Evolutionary conservation across 1,140 invertebrate genomes (phyloP).

Genomic region (Plectus sambesii): DNA sequence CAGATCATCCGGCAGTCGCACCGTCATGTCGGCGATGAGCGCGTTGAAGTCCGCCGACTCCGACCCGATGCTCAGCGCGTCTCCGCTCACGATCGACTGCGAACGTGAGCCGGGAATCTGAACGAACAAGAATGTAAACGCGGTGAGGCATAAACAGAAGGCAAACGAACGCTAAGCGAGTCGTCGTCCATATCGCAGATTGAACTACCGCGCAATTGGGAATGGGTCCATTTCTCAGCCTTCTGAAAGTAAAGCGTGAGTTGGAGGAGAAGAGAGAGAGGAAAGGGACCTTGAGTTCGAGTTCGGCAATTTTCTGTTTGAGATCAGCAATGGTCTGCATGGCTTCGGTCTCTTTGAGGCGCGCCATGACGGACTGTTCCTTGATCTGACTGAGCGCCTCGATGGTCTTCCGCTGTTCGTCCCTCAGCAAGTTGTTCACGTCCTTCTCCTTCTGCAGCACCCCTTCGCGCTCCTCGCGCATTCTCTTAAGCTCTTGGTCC

Average conservation of each 20-base stretch:
- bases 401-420: slow-evolving; percentile 72
- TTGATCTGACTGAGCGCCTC: slow-evolving; percentile 75
- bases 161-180: slow-evolving; percentile 26
- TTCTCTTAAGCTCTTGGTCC: slow-evolving; percentile 76
- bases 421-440: slow-evolving; percentile 62
- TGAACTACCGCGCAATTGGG: slow-evolving; percentile 35
- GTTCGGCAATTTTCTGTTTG: slow-evolving; percentile 78
- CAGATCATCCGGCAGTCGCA: slow-evolving; percentile 7
- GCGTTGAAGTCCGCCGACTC: slow-evolving; percentile 44
- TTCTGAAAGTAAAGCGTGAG: slow-evolving; percentile 27
- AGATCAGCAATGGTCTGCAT: slow-evolving; percentile 84
- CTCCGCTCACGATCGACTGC: slow-evolving; percentile 19
- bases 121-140: slow-evolving; percentile 13
- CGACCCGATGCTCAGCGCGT: slow-evolving; percentile 31
- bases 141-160: neutral
- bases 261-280: neutral
- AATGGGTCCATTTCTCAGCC: slow-evolving; percentile 38
- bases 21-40: slow-evolving; percentile 38
- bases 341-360: slow-evolving; percentile 84
- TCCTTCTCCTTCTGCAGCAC: slow-evolving; percentile 60
- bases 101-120: slow-evolving; percentile 29
- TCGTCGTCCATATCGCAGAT: slow-evolving; percentile 39
- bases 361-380: slow-evolving; percentile 82
- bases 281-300: slow-evolving; percentile 70
- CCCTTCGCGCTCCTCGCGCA: slow-evolving; percentile 64